Percentiles rank a stretch among this genome's conserved stretches.
phyloP scores from a whole-genome alignment of 2,113 vertebrate genomes.

The Martes martes region DNA sequence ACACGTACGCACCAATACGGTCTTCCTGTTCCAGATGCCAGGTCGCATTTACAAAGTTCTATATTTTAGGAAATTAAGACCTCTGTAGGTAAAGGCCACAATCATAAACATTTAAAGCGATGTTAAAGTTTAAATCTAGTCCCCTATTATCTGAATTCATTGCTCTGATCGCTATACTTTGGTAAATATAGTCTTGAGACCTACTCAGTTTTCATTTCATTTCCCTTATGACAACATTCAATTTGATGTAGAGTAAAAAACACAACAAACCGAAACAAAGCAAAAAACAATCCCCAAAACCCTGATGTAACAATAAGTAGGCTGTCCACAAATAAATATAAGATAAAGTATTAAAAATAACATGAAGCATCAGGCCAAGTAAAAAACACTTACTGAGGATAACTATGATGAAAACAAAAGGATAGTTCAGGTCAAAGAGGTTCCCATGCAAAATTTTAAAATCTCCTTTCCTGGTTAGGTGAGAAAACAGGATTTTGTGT shows the following conservation, averaged over 20 bases:
- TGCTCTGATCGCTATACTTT: background rate
- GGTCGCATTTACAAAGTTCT: background rate
- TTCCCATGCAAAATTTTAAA: background rate
- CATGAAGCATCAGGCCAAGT: background rate
- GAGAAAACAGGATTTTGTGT: background rate
- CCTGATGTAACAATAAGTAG: background rate
- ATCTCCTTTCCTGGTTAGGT: background rate
- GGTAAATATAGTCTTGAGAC: background rate
- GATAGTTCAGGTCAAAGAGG: background rate
- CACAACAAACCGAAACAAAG: background rate
- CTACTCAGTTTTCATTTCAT: background rate
- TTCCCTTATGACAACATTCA: background rate
- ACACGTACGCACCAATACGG: background rate
- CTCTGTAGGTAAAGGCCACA: background rate
- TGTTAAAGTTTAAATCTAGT: background rate
- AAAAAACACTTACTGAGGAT: background rate
- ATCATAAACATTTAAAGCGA: background rate
- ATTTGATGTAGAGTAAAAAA: background rate
- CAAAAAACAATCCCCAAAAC: background rate
- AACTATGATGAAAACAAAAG: background rate
- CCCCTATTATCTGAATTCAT: background rate
- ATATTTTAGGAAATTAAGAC: background rate
- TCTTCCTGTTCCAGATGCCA: background rate
- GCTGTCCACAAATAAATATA: background rate
- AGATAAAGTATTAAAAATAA: background rate